Percentiles rank a stretch among this genome's conserved stretches.
phyloP scores from a whole-genome alignment of 2,888 invertebrate species.

The Tortricodes alternella region DNA sequence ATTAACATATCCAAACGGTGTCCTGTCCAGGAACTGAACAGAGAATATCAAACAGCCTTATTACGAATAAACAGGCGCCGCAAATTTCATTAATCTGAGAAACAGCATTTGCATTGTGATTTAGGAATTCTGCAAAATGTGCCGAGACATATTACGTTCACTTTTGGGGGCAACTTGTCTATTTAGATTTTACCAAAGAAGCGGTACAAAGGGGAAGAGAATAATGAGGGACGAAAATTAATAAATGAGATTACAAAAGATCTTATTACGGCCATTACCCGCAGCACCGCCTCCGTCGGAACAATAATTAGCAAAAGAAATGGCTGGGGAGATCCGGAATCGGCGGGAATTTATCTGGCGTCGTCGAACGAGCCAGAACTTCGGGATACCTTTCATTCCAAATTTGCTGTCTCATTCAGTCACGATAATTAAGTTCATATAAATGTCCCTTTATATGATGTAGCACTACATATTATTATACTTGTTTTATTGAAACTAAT shows the following conservation, averaged over 20 bases:
- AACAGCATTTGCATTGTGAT: constrained; percentile 42
- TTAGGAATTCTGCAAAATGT: constrained; percentile 40
- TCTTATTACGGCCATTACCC: constrained; percentile 70
- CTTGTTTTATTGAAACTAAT: too few species aligned
- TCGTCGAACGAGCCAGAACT: constrained; percentile 35
- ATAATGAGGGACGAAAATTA: constrained; percentile 59
- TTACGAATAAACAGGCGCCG: constrained; percentile 16
- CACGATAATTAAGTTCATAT: constrained; percentile 2
- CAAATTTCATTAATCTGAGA: constrained; percentile 35
- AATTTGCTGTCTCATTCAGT: constrained; percentile 14
- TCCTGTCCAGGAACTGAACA: neutral
- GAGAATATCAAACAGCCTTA: constrained; percentile 1
- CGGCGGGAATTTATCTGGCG: constrained; percentile 41
- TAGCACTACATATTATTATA: too few species aligned
- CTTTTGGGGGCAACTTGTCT: constrained; percentile 45
- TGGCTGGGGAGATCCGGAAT: constrained; percentile 45
- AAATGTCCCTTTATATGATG: neutral
- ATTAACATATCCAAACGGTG: constrained; percentile 14
- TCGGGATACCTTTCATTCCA: constrained; percentile 33
- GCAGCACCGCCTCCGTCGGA: constrained; percentile 53
- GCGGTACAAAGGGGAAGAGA: constrained; percentile 48
- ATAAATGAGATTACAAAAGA: constrained; percentile 71
- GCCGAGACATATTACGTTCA: constrained; percentile 46
- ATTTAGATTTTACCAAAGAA: constrained; percentile 51
- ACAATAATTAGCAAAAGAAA: constrained; percentile 69